These are phyloP conservation scores for Perodicticus potto DNA, from an alignment of 2,797 vertebrate species.

Conservation along the genomic window DNA sequence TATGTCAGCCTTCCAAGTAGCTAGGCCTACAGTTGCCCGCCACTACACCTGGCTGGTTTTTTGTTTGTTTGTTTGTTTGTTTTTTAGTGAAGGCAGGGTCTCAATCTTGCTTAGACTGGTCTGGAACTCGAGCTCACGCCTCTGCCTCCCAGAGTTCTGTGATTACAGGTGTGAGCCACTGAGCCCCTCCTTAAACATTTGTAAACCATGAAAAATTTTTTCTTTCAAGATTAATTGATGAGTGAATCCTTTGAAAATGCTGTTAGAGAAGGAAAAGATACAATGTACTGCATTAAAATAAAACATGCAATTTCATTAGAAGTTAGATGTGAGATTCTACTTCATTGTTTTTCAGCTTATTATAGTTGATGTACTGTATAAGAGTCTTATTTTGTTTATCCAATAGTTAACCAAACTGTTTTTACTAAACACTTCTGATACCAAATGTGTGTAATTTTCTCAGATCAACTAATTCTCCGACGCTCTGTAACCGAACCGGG, in stretches of 20 bases:
- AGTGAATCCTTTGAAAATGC: constrained; percentile 15
- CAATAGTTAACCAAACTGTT: not conserved
- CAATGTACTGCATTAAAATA: not conserved
- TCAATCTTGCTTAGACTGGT: no score
- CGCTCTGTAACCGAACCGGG: not conserved
- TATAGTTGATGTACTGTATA: not conserved
- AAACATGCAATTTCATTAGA: constrained; percentile 33
- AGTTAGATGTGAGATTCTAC: not conserved
- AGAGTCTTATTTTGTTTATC: not conserved
- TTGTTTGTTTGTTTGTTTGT: no score
- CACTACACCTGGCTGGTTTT: no score
- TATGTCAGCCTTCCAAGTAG: no score
- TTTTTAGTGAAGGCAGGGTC: no score
- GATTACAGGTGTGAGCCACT: no score
- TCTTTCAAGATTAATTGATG: constrained; percentile 22
- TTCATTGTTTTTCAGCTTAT: constrained; percentile 7
- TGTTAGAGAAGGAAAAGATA: not conserved
- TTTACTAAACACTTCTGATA: not conserved
- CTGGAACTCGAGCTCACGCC: no score
- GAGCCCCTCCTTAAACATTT: not conserved
- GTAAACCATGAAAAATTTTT: not conserved
- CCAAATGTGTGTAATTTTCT: not conserved
- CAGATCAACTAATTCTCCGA: not conserved
- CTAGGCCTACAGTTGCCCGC: no score
- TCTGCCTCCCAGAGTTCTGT: no score